Evolutionary conservation across 2,113 vertebrate genomes (phyloP), one percentile per base, ranked within the genome.

Genomic region (Pao palembangensis): DNA sequence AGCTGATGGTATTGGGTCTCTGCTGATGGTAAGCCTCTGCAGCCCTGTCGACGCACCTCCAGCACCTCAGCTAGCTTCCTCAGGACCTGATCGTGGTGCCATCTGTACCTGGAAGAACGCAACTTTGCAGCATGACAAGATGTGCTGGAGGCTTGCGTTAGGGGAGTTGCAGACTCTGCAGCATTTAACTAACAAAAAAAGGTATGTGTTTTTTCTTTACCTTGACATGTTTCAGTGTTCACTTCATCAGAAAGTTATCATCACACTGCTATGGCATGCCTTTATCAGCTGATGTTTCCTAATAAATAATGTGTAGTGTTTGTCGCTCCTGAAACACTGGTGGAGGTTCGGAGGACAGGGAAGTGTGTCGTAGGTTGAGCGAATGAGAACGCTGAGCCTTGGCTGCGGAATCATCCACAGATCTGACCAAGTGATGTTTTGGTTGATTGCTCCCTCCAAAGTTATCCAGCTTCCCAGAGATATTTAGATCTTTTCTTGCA

Each of bases 301-400:
- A n/a, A n/a, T n/a, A n/a, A n/a, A n/a, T n/a, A n/a, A n/a, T n/a
- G n/a, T n/a, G n/a, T n/a, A n/a, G n/a, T n/a, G n/a, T n/a, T n/a
- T 50, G 8, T 52, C 16, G 0, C 13, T 38, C 16, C 15, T 15
- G 12, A 44, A 58, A 38, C 42, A 67, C 16, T 46, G 28, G 23
- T 51, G 16, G 16, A 58, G 51, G 41, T 65, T 78, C 1, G 11
- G 14, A 19, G 57, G 47, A 41, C 54, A 46, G 21, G 58, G 47
- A n/a, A 70, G 21, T 1, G 18, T 50, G 34, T 60, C 51, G 4
- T 58, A 71, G 10, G 65, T 46, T 25, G 43, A 11, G 2, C 42
- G 2, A 19, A 52, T 75, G 12, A 74, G 55, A 55, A 69, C 71
- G n/a, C 47, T 57, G n/a, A 68, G 42, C 8, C 43, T 58, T 55